Conservation (phyloP, 1,140 invertebrate species). For the Camponotus vicinus region DNA sequence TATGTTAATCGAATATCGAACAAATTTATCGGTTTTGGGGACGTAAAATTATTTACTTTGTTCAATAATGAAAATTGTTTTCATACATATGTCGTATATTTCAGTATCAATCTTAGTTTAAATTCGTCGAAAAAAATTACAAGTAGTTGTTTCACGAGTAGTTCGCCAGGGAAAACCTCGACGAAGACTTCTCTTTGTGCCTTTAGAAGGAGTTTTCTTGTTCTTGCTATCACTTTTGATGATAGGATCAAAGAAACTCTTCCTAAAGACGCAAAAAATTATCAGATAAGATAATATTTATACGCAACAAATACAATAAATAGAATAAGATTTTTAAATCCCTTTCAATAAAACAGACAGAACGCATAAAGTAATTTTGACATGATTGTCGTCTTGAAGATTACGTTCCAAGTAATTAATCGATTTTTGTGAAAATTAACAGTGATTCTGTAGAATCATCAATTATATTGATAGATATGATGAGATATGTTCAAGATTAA, state of each 20-base stretch:
- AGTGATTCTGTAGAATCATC: not conserved
- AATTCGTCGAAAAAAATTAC: constrained; percentile 77
- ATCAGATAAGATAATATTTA: constrained; percentile 84
- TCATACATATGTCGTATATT: constrained; percentile 51
- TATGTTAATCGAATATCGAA: not conserved
- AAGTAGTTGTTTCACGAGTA: constrained; percentile 74
- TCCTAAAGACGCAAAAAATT: constrained; percentile 87
- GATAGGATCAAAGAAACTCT: constrained; percentile 88
- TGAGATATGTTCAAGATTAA: not conserved
- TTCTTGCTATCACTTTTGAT: constrained; percentile 54
- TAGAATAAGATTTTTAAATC: constrained; percentile 44
- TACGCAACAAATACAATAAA: not conserved
- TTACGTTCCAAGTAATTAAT: not conserved
- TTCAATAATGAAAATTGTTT: not conserved
- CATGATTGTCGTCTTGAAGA: not conserved
- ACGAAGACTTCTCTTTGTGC: constrained; percentile 66
- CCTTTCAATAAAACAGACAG: constrained; percentile 53
- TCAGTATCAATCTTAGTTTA: constrained; percentile 78
- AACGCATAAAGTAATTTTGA: constrained; percentile 11
- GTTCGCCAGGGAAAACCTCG: constrained; percentile 82
- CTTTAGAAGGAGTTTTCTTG: no score
- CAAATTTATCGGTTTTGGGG: not conserved
- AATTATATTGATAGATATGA: not conserved
- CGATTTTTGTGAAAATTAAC: not conserved
- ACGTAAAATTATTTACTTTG: not conserved